Percentiles rank a stretch among this genome's conserved stretches.
Conservation (phyloP, 2,888 invertebrate genomes). For the Fragum whitleyi region DNA sequence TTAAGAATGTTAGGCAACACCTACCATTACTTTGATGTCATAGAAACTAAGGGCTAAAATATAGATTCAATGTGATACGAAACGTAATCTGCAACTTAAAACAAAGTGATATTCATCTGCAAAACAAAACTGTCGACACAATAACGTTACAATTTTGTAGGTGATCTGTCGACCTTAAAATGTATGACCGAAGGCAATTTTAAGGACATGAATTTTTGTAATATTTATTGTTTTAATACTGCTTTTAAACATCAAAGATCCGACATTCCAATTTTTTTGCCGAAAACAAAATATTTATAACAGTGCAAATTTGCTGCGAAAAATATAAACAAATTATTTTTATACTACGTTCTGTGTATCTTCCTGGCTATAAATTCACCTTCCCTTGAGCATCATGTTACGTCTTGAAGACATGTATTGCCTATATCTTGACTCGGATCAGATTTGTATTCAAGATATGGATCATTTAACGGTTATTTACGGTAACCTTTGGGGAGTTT, state of each 20-base stretch:
- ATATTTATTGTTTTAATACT: slow-evolving; percentile 16
- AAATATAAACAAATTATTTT: too few species aligned
- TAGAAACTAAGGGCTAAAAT: too few species aligned
- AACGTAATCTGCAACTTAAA: neutral
- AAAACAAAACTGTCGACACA: slow-evolving; percentile 11
- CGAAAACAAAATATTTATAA: too few species aligned
- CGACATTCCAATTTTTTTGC: neutral
- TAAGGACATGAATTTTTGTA: slow-evolving; percentile 16
- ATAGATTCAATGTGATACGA: neutral
- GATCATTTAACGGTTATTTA: slow-evolving; percentile 30
- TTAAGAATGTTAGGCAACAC: too few species aligned
- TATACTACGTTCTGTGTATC: neutral
- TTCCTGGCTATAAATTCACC: slow-evolving; percentile 2
- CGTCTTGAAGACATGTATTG: slow-evolving; percentile 26
- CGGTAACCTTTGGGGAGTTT: slow-evolving; percentile 20
- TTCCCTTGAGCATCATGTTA: slow-evolving; percentile 3
- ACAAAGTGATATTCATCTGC: slow-evolving; percentile 10
- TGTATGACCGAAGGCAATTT: neutral
- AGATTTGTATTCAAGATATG: slow-evolving; percentile 6
- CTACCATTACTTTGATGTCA: too few species aligned
- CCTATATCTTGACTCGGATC: slow-evolving; percentile 13
- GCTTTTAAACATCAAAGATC: neutral
- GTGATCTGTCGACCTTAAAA: slow-evolving; percentile 11
- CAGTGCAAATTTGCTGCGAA: too few species aligned
- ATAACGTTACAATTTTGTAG: slow-evolving; percentile 8